Percentiles rank a stretch among this genome's conserved stretches.
These are phyloP conservation scores for Marronus borbonicus DNA, from an alignment of 2,888 invertebrate species.

Conservation along the genomic window DNA sequence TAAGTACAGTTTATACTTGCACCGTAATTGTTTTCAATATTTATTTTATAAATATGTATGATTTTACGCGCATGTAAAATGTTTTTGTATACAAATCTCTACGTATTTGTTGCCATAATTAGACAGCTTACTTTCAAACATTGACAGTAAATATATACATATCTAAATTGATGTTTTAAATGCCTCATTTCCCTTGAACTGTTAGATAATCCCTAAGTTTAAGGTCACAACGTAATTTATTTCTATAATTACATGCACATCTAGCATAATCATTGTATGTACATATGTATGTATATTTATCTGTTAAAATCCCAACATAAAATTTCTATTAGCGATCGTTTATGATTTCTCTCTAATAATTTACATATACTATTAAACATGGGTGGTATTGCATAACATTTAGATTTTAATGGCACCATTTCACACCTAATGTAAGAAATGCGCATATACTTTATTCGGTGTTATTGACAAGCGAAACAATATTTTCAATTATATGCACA, in stretches of 20 bases:
- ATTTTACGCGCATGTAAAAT: neutral
- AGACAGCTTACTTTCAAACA: constrained; percentile 7
- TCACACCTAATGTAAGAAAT: neutral
- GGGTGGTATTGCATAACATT: too few relatives aligned
- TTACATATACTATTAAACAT: neutral
- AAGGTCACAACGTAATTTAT: constrained; percentile 34
- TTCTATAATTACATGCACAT: constrained; percentile 9
- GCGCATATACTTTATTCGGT: neutral
- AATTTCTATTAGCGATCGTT: constrained; percentile 2
- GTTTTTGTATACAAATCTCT: neutral
- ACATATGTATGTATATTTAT: constrained; percentile 4
- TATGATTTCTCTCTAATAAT: neutral
- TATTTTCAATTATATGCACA: too few relatives aligned
- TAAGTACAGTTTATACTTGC: too few relatives aligned
- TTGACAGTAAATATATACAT: constrained; percentile 4
- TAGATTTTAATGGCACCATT: too few relatives aligned
- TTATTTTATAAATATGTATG: neutral
- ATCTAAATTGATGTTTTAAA: constrained; percentile 23
- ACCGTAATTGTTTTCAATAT: too few relatives aligned
- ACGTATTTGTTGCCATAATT: constrained; percentile 14
- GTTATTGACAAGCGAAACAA: neutral
- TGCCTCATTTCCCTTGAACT: constrained; percentile 29
- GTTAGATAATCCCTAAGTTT: constrained; percentile 26
- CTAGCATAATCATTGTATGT: neutral
- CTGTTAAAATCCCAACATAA: neutral